Evolutionary conservation across 2,113 vertebrate genomes (phyloP).

Genomic region (Dicrurus megarhynchus): DNA sequence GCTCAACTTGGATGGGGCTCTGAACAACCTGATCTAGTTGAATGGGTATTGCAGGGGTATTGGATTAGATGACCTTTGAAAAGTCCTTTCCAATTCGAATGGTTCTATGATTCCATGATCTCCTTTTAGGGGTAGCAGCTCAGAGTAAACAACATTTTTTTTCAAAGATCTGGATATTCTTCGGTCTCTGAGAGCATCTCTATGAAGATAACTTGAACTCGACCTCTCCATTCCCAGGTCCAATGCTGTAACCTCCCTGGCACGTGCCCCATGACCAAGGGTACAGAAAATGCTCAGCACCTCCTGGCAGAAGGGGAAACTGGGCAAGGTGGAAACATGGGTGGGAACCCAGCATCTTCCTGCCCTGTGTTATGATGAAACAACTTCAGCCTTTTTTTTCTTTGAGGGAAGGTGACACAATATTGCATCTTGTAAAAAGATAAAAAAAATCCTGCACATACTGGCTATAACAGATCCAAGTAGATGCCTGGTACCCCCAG

Average conservation of each 20-base stretch:
- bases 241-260: fast-evolving
- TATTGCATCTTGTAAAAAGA: background rate
- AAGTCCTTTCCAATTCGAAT: background rate
- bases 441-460: background rate
- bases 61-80: background rate
- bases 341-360: background rate
- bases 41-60: background rate
- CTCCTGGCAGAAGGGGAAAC: background rate
- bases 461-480: background rate
- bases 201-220: background rate
- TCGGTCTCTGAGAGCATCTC: constrained; percentile 1
- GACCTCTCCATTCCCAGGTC: background rate
- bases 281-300: background rate
- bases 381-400: background rate
- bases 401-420: background rate
- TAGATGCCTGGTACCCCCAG: background rate
- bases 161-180: background rate
- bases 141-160: background rate
- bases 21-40: background rate
- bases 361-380: background rate
- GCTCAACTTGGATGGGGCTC: background rate
- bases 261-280: fast-evolving
- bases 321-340: background rate
- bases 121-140: background rate
- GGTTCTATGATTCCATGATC: background rate